phyloP scores from a whole-genome alignment of 23 tunicate species.

The Oikopleura vanhoeffeni region DNA sequence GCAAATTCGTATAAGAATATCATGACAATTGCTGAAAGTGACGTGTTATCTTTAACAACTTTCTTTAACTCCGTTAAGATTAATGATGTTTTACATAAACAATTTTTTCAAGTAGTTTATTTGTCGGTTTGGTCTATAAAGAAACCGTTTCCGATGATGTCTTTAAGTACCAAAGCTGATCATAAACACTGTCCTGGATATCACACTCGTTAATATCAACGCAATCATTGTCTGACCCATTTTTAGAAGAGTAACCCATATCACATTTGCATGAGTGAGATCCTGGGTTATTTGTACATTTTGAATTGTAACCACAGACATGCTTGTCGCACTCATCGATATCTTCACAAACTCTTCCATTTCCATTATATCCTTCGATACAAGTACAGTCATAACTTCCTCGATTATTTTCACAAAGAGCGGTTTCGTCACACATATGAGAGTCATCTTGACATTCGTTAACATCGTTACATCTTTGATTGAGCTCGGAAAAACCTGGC shows the following conservation, averaged over 20 bases:
- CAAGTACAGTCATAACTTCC: not conserved
- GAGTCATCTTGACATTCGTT: not conserved
- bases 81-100: no score
- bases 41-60: no score
- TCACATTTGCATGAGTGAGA: constrained; percentile 12
- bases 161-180: no score
- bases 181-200: not conserved
- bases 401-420: not conserved
- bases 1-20: no score
- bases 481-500: not conserved
- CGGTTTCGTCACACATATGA: not conserved
- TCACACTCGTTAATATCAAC: not conserved
- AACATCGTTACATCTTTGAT: not conserved
- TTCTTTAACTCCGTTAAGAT: no score
- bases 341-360: not conserved
- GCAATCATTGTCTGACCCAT: constrained; percentile 11
- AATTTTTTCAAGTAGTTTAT: no score
- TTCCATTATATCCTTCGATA: not conserved
- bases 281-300: constrained; percentile 15
- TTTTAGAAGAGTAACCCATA: constrained; percentile 13
- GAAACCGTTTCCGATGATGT: no score
- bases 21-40: no score
- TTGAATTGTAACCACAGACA: not conserved
- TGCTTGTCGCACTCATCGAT: not conserved
- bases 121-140: no score